A percentile compares a stretch with the other conserved stretches of the same genome.
Conservation (phyloP, 92 coral and sea anemone species). For the Phenganax marumi region DNA sequence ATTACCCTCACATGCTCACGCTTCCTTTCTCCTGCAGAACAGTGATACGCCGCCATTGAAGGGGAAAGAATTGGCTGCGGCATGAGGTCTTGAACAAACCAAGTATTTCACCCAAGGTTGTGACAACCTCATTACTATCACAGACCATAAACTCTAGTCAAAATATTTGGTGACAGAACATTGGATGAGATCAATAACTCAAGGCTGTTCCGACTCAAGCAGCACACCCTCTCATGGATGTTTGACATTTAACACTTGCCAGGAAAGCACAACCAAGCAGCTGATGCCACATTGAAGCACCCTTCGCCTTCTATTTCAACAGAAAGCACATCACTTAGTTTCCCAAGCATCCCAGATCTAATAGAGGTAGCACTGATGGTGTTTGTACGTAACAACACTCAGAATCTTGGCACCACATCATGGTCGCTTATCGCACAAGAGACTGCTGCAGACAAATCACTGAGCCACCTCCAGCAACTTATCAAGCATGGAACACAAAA, state of each 20-base stretch:
- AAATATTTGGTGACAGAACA: conserved; percentile 60
- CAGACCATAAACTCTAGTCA: conserved; percentile 50
- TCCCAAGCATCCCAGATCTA: conserved; percentile 51
- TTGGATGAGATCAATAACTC: conserved; percentile 61
- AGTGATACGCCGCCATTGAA: conserved; percentile 52
- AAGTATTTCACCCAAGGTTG: conserved; percentile 58
- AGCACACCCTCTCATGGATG: conserved; percentile 72
- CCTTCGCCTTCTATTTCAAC: conserved; percentile 60
- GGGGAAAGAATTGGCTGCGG: conserved; percentile 53
- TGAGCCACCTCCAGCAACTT: conserved; percentile 48
- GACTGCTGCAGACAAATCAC: conserved; percentile 51
- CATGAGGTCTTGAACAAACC: conserved; percentile 53
- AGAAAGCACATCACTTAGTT: conserved; percentile 46
- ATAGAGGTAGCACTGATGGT: conserved; percentile 58
- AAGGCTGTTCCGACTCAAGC: conserved; percentile 61
- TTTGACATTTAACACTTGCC: conserved; percentile 63
- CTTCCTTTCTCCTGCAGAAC: conserved; percentile 44
- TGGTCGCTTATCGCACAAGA: conserved; percentile 53
- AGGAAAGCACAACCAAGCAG: conserved; percentile 60
- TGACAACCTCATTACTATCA: conserved; percentile 50
- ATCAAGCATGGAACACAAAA: conserved; percentile 28
- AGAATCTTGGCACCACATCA: conserved; percentile 45
- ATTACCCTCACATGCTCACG: conserved; percentile 27
- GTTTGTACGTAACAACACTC: conserved; percentile 54
- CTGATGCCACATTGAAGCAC: conserved; percentile 65